phyloP scores from a whole-genome alignment of 2,797 vertebrate species.

The Varecia variegata region DNA sequence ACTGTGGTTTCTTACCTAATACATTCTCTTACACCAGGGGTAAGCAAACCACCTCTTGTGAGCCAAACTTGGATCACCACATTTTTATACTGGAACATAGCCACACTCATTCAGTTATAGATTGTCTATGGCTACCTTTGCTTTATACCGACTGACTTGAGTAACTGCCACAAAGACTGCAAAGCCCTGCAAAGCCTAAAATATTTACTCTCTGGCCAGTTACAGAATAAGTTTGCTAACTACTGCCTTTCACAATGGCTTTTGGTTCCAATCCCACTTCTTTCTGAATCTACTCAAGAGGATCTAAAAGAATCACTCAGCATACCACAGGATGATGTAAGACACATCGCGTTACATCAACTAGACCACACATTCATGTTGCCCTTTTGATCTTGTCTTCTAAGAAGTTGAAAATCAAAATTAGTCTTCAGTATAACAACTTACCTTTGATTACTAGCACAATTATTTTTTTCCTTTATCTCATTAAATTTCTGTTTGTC shows the following conservation, averaged over 20 bases:
- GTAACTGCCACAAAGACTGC: background rate
- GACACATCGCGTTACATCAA: background rate
- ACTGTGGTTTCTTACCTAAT: background rate
- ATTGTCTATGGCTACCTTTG: background rate
- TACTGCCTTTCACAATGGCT: background rate
- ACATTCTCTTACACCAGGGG: background rate
- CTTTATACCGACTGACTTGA: background rate
- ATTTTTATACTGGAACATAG: background rate
- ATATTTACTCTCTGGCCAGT: background rate
- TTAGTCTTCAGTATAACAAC: background rate
- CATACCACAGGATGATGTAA: background rate
- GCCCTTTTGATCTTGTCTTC: background rate
- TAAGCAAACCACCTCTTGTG: background rate
- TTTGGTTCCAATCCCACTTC: background rate
- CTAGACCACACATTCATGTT: background rate
- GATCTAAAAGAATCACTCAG: background rate
- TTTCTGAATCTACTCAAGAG: background rate
- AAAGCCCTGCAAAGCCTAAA: background rate
- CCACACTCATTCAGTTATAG: background rate
- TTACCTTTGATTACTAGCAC: background rate
- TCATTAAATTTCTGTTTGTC: conserved; percentile 8
- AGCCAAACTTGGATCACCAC: background rate
- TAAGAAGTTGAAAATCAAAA: background rate
- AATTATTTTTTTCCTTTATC: background rate
- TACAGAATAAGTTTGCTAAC: background rate